A percentile compares a stretch with the other conserved stretches of the same genome.
These are phyloP conservation scores for Oceanodroma tethys DNA, from an alignment of 2,113 vertebrate genomes.

Conservation along the genomic window DNA sequence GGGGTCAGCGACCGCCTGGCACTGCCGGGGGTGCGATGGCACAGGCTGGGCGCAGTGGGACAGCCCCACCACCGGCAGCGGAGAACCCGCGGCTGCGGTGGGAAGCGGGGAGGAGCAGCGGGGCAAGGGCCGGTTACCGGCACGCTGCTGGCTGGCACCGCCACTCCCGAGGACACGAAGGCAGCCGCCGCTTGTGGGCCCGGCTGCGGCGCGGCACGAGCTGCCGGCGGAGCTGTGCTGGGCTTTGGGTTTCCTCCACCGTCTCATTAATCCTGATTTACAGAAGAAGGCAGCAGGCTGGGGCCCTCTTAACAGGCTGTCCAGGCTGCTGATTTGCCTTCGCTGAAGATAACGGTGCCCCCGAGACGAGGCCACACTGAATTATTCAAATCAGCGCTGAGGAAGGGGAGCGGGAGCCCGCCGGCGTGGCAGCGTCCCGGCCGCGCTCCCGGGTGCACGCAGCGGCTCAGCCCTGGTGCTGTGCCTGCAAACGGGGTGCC, in stretches of 20 bases:
- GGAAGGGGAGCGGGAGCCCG: background rate
- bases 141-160: slow-evolving; percentile 16
- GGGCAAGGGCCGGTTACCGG: slow-evolving; percentile 1
- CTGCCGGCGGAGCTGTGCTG: slow-evolving; percentile 58
- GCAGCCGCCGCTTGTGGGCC: background rate
- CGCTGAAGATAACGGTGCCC: slow-evolving; percentile 82
- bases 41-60: background rate
- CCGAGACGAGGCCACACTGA: slow-evolving; percentile 80
- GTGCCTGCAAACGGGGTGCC: background rate
- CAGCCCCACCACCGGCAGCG: background rate
- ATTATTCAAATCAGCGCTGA: slow-evolving; percentile 82
- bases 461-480: background rate
- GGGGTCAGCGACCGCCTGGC: accelerated
- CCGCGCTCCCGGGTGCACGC: background rate
- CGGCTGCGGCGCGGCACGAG: background rate
- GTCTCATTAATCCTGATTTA: slow-evolving; percentile 94
- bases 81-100: accelerated
- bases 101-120: background rate
- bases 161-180: slow-evolving; percentile 55
- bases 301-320: slow-evolving; percentile 76
- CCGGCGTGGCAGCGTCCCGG: accelerated
- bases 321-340: slow-evolving; percentile 82
- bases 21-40: background rate
- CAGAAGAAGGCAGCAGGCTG: slow-evolving; percentile 81
- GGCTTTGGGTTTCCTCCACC: slow-evolving; percentile 73